Evolutionary conservation across 2,888 invertebrate species (phyloP).

Genomic region (Drosophila nigricruria): DNA sequence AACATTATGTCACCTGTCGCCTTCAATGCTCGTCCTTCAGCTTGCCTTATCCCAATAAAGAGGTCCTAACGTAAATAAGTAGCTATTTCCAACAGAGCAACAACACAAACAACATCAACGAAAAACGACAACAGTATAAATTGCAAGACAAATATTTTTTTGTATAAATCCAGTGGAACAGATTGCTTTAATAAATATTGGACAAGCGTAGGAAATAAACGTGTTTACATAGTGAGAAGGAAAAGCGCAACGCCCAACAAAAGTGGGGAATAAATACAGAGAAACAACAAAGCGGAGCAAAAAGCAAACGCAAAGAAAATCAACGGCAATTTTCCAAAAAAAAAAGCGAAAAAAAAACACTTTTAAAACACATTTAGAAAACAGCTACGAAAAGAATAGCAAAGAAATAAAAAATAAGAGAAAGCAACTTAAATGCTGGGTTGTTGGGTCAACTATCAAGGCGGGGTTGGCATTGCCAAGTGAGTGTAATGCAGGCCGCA

Average conservation of each 20-base stretch:
- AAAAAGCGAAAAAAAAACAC: constrained; percentile 56
- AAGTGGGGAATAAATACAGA: constrained; percentile 21
- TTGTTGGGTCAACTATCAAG: constrained; percentile 67
- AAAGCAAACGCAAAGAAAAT: constrained; percentile 38
- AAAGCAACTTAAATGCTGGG: constrained; percentile 63
- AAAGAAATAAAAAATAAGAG: constrained; percentile 1
- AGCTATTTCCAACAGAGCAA: background rate
- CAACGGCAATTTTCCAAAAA: constrained; percentile 63
- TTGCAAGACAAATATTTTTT: constrained; percentile 72
- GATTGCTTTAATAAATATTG: constrained; percentile 80
- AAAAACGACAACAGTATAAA: constrained; percentile 44
- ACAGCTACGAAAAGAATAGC: constrained; percentile 37
- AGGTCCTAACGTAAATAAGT: constrained; percentile 27
- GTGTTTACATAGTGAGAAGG: constrained; percentile 66
- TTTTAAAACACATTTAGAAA: constrained; percentile 80
- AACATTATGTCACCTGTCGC: background rate
- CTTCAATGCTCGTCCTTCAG: background rate
- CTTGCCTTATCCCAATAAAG: constrained; percentile 2
- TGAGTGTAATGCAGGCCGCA: background rate
- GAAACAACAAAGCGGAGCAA: constrained; percentile 39
- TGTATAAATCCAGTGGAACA: constrained; percentile 71
- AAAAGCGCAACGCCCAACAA: constrained; percentile 10
- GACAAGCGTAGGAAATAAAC: constrained; percentile 49
- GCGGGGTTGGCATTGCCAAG: constrained; percentile 11
- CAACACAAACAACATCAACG: background rate